Percentiles rank a stretch among this genome's conserved stretches.
phyloP scores from a whole-genome alignment of 2,113 vertebrate genomes.

The Cheirogaleus medius region DNA sequence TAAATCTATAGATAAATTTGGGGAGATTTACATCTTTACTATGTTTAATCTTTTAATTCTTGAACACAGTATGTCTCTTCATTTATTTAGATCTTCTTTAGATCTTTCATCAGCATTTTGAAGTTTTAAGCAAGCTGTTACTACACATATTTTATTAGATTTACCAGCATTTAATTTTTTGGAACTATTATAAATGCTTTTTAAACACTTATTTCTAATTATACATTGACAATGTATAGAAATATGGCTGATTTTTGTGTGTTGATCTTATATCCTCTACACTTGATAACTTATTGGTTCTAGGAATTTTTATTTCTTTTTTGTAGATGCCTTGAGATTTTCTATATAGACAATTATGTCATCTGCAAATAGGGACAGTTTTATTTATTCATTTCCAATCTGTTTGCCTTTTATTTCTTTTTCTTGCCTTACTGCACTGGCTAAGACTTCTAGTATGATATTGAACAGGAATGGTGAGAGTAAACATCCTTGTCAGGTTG shows the following conservation, averaged over 20 bases:
- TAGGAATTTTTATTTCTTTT: not conserved
- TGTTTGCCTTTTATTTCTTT: not conserved
- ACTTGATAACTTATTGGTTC: not conserved
- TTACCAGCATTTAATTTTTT: not conserved
- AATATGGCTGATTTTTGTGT: not conserved
- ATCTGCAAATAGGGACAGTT: not conserved
- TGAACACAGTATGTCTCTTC: not conserved
- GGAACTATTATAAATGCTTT: not conserved
- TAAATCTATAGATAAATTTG: not conserved
- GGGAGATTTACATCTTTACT: not conserved
- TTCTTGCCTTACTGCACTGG: not conserved
- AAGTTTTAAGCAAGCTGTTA: not conserved
- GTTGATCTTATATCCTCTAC: not conserved
- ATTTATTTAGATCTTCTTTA: not conserved
- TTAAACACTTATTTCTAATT: not conserved
- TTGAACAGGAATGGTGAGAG: not conserved
- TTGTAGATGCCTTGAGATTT: not conserved
- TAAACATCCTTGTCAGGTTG: not conserved
- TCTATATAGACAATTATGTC: not conserved
- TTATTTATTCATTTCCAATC: not conserved
- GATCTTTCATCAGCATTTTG: not conserved
- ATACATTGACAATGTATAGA: not conserved
- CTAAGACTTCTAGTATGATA: not conserved
- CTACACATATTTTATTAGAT: not conserved
- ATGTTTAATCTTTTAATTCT: not conserved